Base-by-base conservation (phyloP, 2,113 vertebrate species). In the Planiliza haematocheilus region DNA sequence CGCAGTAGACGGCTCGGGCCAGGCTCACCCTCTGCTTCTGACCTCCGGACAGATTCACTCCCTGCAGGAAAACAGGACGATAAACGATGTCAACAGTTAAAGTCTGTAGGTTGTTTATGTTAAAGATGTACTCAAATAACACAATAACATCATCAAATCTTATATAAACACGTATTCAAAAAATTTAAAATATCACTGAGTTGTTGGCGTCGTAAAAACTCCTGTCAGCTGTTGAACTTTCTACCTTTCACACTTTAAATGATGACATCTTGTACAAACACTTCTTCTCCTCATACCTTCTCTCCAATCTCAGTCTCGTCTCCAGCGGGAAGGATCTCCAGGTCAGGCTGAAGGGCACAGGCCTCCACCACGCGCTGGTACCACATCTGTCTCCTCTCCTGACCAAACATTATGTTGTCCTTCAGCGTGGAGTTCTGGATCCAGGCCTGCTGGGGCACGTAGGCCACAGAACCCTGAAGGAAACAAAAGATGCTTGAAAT, bases 361-460 rank as follows among this genome's bases (percentile, higher is more conserved):
- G 94, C 95, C 74, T 96, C 94, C 46, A 97, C 39, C 79, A 98
- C 96, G 0, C 64, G 13, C 37, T 93, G 91, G 41, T 99, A 99
- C 71, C 90, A 91, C 4, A 13, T 67, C 70, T 95, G 94, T 17
- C 85, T 93, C 61, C 72, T 77, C 61, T 94, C 94, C 51, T 92
- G 95, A 7, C 97, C 97, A 57, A 99, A 99, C 6, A 95, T 12
- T 6, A 99, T 94, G 88, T 99, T 99, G 45, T 95, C 94, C 79
- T 91, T 92, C 64, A 99, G 92, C 1, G 96, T 95, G 12, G 95
- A 89, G 8, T 99, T 99, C 88, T 99, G 98, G 83, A 99, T 96
- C 98, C 98, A 99, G 16, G 98, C 96, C 90, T 99, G 97, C 91
- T 99, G 98, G 9, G 98, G 93, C 53, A 99, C 95, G 0, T 98